These are phyloP conservation scores for Mirza zaza DNA, from an alignment of 2,113 vertebrate genomes.

Conservation along the genomic window DNA sequence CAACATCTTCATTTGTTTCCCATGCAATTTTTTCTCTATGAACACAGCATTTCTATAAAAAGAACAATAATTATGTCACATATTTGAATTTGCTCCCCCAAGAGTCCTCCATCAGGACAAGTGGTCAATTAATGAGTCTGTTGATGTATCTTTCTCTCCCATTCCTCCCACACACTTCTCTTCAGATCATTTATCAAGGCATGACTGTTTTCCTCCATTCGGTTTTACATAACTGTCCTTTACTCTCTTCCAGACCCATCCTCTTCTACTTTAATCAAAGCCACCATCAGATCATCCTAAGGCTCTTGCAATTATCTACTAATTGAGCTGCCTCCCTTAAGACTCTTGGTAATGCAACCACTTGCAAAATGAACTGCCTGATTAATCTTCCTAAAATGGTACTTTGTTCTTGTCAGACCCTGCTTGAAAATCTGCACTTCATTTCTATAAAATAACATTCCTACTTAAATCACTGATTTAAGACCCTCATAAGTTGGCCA, in stretches of 20 bases:
- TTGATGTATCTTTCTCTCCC: background rate
- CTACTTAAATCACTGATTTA: background rate
- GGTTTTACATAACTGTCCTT: conserved; percentile 32
- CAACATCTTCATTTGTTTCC: background rate
- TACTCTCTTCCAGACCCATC: background rate
- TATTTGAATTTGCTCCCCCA: background rate
- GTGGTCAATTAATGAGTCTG: background rate
- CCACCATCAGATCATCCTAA: conserved; percentile 23
- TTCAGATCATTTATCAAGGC: conserved; percentile 28
- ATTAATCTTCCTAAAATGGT: conserved; percentile 51
- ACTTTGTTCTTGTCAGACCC: conserved; percentile 16
- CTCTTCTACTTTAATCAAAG: conserved; percentile 58
- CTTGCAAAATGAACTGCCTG: conserved; percentile 43
- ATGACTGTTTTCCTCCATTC: background rate
- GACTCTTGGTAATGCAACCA: conserved; percentile 22
- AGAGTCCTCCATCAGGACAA: background rate
- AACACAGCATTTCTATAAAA: background rate
- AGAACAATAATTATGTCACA: background rate
- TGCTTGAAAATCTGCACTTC: background rate
- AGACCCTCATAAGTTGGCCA: background rate
- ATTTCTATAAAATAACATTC: background rate
- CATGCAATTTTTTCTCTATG: background rate
- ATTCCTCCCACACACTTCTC: background rate
- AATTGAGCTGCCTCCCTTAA: conserved; percentile 60
- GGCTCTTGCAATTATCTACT: conserved; percentile 55